Percentiles rank a stretch among this genome's conserved stretches.
phyloP scores from a whole-genome alignment of 64 coral and sea anemone genomes.

The Astreopora myriophthalma region DNA sequence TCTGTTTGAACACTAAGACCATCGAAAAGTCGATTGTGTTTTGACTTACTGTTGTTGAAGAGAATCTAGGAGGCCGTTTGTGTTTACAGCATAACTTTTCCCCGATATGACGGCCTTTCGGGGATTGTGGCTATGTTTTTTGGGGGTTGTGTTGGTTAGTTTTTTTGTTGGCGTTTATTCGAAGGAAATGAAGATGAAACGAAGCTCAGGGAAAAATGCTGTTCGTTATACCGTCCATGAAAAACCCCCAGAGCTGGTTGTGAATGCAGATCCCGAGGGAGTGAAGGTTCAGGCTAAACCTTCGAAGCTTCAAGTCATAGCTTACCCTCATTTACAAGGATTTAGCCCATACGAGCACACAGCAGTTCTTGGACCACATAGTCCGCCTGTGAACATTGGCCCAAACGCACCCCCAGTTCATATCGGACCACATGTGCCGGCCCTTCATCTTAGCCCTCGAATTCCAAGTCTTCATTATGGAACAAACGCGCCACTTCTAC shows the following conservation, averaged over 20 bases:
- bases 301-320: conserved; percentile 96
- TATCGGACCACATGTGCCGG: conserved; percentile 93
- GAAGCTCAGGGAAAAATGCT: conserved; percentile 56
- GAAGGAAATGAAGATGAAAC: conserved; percentile 53
- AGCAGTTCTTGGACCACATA: conserved; percentile 93
- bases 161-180: conserved; percentile 36
- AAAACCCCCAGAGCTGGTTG: conserved; percentile 92
- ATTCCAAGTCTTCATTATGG: conserved; percentile 97
- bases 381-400: conserved; percentile 96
- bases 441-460: conserved; percentile 92
- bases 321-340: conserved; percentile 91
- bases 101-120: conserved; percentile 66
- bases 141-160: conserved; percentile 57
- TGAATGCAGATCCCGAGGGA: conserved; percentile 91
- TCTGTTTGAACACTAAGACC: conserved; percentile 34
- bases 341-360: conserved; percentile 96
- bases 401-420: conserved; percentile 98
- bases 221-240: conserved; percentile 92
- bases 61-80: conserved; percentile 19
- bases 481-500: conserved; percentile 94
- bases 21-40: conserved; percentile 18
- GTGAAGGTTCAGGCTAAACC: conserved; percentile 94
- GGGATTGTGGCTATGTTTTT: conserved; percentile 56
- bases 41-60: conserved; percentile 25
- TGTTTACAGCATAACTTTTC: conserved; percentile 52